Evolutionary conservation across 2,797 vertebrate species (phyloP), one percentile per base, ranked within the genome.

Genomic region (Linurgus olivaceus): DNA sequence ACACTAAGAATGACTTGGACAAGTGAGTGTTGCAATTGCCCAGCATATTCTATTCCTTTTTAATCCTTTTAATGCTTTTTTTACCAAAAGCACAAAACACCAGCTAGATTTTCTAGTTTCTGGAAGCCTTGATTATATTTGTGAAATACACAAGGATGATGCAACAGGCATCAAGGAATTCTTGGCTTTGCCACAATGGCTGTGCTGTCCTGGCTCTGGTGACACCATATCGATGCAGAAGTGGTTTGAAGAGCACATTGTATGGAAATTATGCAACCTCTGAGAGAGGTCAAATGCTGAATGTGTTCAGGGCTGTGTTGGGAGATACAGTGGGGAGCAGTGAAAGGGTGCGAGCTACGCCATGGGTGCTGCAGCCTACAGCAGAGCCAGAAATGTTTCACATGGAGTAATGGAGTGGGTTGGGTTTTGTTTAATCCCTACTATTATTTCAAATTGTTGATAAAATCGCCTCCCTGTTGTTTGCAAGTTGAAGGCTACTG

Each of bases 241-340:
- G 88, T 79, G 96, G 57, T 67, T 92, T 55, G 85, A 94, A 59
- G 26, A 90, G 61, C 51, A 81, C 42, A 54, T 55, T 62, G 51
- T 21, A 94, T 84, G 91, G 55, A 66, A 94, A 86, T 13, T 67
- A 77, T 48, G 61, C 70, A 94, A 58, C 78, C 76, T 91, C 71
- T 84, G 82, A 75, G 67, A 91, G 96, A 79, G 92, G 74, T 93
- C 91, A 95, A 81, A 96, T 82, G 95, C 26, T 92, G 81, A 65
- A 95, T 96, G 94, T 83, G 86, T 80, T 47, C 68, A 94, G 71
- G 94, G 88, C 83, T 86, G 93, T 90, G 87, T 51, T 92, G 88
- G 72, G 25, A 92, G 91, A 93, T 93, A 96, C 94, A 97, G 96
- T 83, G 93, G 96, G 73, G 94, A 98, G 96, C 98, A 98, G 97